Evolutionary conservation across 2,888 invertebrate genomes (phyloP), one percentile per base, ranked within the genome.

Genomic region (Heliconius cydno): DNA sequence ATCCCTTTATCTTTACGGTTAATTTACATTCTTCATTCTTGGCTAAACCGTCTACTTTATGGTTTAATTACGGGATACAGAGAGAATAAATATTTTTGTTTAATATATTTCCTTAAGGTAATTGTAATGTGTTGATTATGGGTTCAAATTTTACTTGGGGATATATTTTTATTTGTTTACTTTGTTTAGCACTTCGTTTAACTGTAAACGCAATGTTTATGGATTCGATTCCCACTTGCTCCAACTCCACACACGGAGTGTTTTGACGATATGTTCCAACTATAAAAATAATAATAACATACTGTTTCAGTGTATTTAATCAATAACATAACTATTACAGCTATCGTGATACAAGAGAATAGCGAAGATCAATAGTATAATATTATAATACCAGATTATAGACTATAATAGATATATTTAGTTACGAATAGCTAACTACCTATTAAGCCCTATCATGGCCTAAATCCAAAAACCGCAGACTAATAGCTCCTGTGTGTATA

Each of bases 391-490:
- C n/a, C n/a, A 60, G 60, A 60, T 60, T n/a, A 60, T 60, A n/a
- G 60, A n/a, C n/a, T n/a, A 60, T 60, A 4, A 4, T n/a, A 60
- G 3, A 25, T 15, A 2, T 70, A 70, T 70, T 28, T 25, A 38
- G n/a, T 41, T 25, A 46, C 41, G 25, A 68, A 68, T 38, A 28
- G 3, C 2, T 46, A 7, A 25, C 15, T 72, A 57, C 57, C 60
- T 60, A 60, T 13, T 57, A 38, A 73, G n/a, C n/a, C 60, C 73
- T 73, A 38, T 60, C 60, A 73, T 73, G 73, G 57, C 60, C 73
- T 25, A 60, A 60, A 60, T 73, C 30, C 73, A 73, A 60, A 73
- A 73, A 34, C 73, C 73, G 60, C 73, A 73, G n/a, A 34, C 57
- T 73, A 73, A 73, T 60, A 73, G 60, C 57, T 60, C n/a, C 57